These are phyloP conservation scores for Hozukius guyotensis DNA, from an alignment of 2,797 vertebrate genomes.

Conservation along the genomic window DNA sequence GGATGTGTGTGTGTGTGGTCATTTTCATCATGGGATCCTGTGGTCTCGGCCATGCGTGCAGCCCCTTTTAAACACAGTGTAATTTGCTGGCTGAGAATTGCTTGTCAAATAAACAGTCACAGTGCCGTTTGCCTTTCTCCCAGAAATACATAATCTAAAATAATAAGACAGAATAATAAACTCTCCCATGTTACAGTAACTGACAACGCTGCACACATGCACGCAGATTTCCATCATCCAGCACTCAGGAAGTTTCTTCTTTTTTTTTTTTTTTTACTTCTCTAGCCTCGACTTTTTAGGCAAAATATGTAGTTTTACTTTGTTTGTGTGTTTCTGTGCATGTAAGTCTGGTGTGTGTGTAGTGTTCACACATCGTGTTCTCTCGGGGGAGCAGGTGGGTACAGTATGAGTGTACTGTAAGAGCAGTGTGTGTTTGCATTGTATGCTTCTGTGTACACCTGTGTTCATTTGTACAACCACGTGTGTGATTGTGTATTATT, in stretches of 20 bases:
- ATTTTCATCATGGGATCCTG: conserved; percentile 49
- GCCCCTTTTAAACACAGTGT: conserved; percentile 63
- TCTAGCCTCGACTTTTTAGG: neutral
- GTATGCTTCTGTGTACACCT: neutral
- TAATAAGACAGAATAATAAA: conserved; percentile 70
- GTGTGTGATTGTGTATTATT: neutral
- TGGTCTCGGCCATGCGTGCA: conserved; percentile 52
- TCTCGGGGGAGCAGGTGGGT: neutral
- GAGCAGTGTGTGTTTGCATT: neutral
- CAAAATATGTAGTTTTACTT: neutral
- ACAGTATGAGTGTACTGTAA: neutral
- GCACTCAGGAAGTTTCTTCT: neutral
- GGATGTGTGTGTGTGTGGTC: conserved; percentile 52
- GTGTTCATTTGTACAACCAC: neutral
- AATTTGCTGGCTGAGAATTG: conserved; percentile 73
- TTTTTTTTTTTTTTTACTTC: neutral
- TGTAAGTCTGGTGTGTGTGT: neutral
- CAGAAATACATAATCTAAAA: conserved; percentile 72
- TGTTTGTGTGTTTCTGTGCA: neutral
- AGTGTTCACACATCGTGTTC: neutral
- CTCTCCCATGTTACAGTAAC: conserved; percentile 37
- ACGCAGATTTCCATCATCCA: conserved; percentile 12
- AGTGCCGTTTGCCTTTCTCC: conserved; percentile 66
- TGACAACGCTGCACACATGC: conserved; percentile 26
- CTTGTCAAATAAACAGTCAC: conserved; percentile 78